These are phyloP conservation scores for Oncorhynchus keta DNA, from an alignment of 2,113 vertebrate genomes.

Conservation along the genomic window DNA sequence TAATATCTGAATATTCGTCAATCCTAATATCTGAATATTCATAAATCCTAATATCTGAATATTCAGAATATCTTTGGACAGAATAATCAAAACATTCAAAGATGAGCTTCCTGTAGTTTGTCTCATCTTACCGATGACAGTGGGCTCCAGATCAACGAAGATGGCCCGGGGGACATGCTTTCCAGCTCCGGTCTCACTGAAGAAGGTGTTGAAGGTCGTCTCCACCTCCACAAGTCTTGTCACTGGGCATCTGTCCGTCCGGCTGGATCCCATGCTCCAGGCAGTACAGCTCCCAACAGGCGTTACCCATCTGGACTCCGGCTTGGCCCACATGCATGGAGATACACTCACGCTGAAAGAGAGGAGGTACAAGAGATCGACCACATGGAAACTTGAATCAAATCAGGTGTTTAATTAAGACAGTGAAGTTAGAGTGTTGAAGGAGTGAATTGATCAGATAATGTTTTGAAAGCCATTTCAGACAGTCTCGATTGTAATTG, in stretches of 20 bases:
- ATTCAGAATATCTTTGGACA: no score
- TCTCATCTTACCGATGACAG: slow-evolving; percentile 72
- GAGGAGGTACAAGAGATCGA: neutral
- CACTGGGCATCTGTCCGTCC: slow-evolving; percentile 78
- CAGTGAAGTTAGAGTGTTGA: neutral
- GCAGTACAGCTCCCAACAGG: slow-evolving; percentile 88
- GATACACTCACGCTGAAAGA: slow-evolving; percentile 74
- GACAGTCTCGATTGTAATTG: neutral
- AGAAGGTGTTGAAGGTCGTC: slow-evolving; percentile 78
- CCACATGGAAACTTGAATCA: no score
- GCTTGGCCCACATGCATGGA: slow-evolving; percentile 86
- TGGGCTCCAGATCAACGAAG: slow-evolving; percentile 84
- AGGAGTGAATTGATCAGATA: neutral
- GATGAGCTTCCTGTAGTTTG: no score
- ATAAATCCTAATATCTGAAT: no score
- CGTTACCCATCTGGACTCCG: slow-evolving; percentile 89
- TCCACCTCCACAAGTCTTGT: slow-evolving; percentile 75
- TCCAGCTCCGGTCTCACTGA: slow-evolving; percentile 78
- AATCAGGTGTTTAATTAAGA: neutral
- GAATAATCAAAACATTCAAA: no score
- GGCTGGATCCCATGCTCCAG: slow-evolving; percentile 78
- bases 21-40: no score
- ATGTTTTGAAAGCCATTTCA: neutral
- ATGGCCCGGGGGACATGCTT: slow-evolving; percentile 83
- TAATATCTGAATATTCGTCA: no score